These are phyloP conservation scores for Drosophila asahinai DNA, from an alignment of 1,140 invertebrate species.

Conservation along the genomic window DNA sequence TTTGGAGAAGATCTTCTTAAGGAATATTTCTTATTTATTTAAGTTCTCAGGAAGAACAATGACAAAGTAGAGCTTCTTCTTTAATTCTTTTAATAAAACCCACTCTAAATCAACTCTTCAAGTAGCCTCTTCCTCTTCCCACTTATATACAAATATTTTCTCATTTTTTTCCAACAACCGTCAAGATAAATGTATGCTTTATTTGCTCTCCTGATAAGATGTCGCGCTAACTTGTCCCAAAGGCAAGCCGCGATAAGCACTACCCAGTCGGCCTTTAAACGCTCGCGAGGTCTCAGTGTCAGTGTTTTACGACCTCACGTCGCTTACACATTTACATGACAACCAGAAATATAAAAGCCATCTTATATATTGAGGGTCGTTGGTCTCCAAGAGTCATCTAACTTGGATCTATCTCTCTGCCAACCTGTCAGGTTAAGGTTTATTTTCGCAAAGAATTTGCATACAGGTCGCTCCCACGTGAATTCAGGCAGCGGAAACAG, in stretches of 20 bases:
- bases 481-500: slow-evolving; percentile 53
- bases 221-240: slow-evolving; percentile 26
- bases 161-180: slow-evolving; percentile 4
- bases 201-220: slow-evolving; percentile 71
- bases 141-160: not conserved
- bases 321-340: slow-evolving; percentile 59
- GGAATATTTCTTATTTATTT: too few relatives aligned
- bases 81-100: not conserved
- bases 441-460: slow-evolving; percentile 45
- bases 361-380: slow-evolving; percentile 55
- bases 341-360: slow-evolving; percentile 37
- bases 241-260: slow-evolving; percentile 37
- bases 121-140: not conserved
- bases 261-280: slow-evolving; percentile 27
- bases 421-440: slow-evolving; percentile 8
- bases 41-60: not conserved
- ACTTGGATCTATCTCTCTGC: slow-evolving; percentile 21
- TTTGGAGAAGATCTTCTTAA: not conserved
- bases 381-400: slow-evolving; percentile 42
- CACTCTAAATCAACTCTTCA: not conserved
- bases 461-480: slow-evolving; percentile 50
- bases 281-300: slow-evolving; percentile 8
- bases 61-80: too few relatives aligned
- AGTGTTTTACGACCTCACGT: slow-evolving; percentile 59
- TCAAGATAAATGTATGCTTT: slow-evolving; percentile 30